A percentile compares a stretch with the other conserved stretches of the same genome.
These are phyloP conservation scores for Thelaira solivaga DNA, from an alignment of 2,888 invertebrate species.

Conservation along the genomic window DNA sequence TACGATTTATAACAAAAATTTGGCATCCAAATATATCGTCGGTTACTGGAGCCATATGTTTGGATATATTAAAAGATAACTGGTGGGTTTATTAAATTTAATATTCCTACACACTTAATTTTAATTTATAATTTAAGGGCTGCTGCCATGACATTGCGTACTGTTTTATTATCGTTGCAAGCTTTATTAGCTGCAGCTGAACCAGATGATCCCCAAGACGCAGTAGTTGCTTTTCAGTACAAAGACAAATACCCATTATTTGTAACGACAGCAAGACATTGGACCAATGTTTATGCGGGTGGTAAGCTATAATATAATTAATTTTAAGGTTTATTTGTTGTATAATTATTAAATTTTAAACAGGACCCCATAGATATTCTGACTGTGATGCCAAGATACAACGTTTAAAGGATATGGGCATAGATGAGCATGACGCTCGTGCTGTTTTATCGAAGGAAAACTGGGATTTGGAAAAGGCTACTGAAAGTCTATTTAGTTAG, in stretches of 20 bases:
- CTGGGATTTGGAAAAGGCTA: conserved; percentile 95
- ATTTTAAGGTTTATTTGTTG: not conserved
- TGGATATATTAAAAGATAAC: conserved; percentile 98
- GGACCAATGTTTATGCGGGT: conserved; percentile 96
- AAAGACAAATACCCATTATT: conserved; percentile 93
- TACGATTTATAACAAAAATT: conserved; percentile 97
- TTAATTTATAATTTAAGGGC: conserved; percentile 82
- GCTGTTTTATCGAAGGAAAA: conserved; percentile 94
- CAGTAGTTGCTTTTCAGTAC: conserved; percentile 98
- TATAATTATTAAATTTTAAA: conserved; percentile 13
- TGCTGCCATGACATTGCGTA: conserved; percentile 97
- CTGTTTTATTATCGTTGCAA: conserved; percentile 96
- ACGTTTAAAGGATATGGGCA: conserved; percentile 94
- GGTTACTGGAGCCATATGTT: conserved; percentile 97
- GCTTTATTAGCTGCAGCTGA: conserved; percentile 94
- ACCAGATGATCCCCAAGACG: conserved; percentile 96
- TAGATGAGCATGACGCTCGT: conserved; percentile 91
- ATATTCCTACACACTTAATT: not conserved
- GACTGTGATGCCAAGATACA: conserved; percentile 93
- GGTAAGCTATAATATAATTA: conserved; percentile 77
- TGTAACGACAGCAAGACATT: conserved; percentile 93
- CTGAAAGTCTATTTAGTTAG: conserved; percentile 92
- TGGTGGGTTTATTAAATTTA: conserved; percentile 77
- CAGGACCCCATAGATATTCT: conserved; percentile 84
- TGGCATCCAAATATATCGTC: conserved; percentile 99